Evolutionary conservation across 2,888 invertebrate species (phyloP).

Genomic region (Hedychridium roseum): DNA sequence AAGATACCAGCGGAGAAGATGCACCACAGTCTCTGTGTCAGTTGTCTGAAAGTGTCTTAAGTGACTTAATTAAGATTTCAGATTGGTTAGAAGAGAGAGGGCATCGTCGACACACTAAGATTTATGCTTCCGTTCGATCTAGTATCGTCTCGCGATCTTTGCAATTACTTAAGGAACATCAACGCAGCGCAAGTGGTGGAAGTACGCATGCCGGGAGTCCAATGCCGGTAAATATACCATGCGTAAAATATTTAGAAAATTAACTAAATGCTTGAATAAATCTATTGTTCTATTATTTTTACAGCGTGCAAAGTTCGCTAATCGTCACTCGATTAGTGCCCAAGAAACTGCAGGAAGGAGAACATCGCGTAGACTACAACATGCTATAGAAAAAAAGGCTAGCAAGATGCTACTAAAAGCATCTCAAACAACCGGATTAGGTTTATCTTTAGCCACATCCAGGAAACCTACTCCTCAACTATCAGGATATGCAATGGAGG

Average conservation of each 20-base stretch:
- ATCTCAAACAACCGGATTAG: constrained; percentile 83
- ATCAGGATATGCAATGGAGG: constrained; percentile 52
- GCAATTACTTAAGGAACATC: constrained; percentile 80
- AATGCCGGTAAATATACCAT: constrained; percentile 68
- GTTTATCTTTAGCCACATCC: constrained; percentile 71
- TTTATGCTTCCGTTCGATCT: constrained; percentile 79
- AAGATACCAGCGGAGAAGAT: constrained; percentile 73
- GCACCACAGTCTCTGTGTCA: constrained; percentile 71
- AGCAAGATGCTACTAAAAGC: constrained; percentile 83
- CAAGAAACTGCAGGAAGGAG: constrained; percentile 78
- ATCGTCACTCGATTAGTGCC: constrained; percentile 65
- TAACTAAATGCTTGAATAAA: neutral
- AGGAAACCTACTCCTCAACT: constrained; percentile 65
- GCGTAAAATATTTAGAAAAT: neutral
- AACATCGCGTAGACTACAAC: constrained; percentile 83
- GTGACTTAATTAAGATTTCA: constrained; percentile 80
- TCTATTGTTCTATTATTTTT: too few species aligned
- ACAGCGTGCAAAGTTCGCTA: constrained; percentile 75
- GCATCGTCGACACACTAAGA: constrained; percentile 76
- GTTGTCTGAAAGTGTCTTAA: constrained; percentile 74
- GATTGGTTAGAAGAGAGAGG: constrained; percentile 85
- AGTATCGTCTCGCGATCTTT: constrained; percentile 79
- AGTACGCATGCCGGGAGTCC: constrained; percentile 73
- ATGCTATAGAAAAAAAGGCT: constrained; percentile 76
- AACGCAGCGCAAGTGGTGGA: constrained; percentile 79